Percentiles rank a stretch among this genome's conserved stretches.
phyloP scores from a whole-genome alignment of 2,113 vertebrate genomes.

The Lethenteron camtschaticum region DNA sequence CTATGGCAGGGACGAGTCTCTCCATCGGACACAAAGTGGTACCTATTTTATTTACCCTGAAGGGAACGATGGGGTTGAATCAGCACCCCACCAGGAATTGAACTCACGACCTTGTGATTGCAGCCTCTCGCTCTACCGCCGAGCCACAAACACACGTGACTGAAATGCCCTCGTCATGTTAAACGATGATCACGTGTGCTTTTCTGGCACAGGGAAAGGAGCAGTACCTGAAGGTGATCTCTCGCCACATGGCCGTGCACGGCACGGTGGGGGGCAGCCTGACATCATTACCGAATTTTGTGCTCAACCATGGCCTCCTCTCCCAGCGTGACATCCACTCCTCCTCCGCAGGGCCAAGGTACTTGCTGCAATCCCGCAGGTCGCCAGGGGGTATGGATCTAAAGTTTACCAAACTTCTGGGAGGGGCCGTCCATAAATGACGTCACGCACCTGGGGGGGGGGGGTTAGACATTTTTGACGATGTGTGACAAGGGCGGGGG shows the following conservation, averaged over 20 bases:
- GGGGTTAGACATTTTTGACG: too few species aligned
- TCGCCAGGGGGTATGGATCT: neutral
- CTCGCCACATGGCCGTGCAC: constrained; percentile 21
- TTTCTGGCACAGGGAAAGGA: constrained; percentile 19
- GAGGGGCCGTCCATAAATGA: neutral
- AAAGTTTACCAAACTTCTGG: neutral
- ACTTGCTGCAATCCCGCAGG: neutral
- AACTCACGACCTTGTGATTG: neutral
- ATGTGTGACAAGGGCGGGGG: too few species aligned
- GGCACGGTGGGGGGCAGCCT: constrained; percentile 20
- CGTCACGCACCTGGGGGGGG: too few species aligned
- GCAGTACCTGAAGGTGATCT: constrained; percentile 20
- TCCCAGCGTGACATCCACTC: constrained; percentile 19
- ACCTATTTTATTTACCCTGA: too few species aligned
- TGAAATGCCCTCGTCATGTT: neutral
- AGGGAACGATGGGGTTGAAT: too few species aligned
- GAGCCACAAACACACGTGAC: too few species aligned
- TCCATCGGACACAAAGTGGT: too few species aligned
- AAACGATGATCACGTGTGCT: neutral
- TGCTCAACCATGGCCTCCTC: constrained; percentile 27
- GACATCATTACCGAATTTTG: constrained; percentile 16
- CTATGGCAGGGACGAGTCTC: too few species aligned
- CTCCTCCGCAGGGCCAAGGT: constrained; percentile 26
- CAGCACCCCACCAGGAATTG: neutral
- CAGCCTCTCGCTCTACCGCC: neutral